A percentile compares a stretch with the other conserved stretches of the same genome.
phyloP scores from a whole-genome alignment of 1,140 invertebrate species.

The Drosophila pseudoananassae region DNA sequence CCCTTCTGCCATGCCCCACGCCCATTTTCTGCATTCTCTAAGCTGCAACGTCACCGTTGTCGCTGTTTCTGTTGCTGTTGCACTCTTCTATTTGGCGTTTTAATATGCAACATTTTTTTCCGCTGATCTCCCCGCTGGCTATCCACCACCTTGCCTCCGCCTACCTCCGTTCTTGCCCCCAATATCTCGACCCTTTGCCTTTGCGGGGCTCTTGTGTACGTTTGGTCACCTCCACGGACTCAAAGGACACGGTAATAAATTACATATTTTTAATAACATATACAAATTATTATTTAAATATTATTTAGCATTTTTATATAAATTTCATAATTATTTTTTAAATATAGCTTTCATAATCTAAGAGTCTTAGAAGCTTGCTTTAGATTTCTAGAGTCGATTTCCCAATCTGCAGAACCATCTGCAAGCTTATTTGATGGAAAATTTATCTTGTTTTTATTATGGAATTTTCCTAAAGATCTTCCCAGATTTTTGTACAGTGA shows the following conservation, averaged over 20 bases:
- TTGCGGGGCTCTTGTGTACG: slow-evolving; percentile 39
- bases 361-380: no score
- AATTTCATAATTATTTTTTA: no score
- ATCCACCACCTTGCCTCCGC: background rate
- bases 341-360: no score
- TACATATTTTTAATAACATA: background rate
- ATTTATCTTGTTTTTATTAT: background rate
- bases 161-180: background rate
- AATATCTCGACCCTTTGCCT: background rate
- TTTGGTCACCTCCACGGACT: slow-evolving; percentile 67
- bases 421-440: background rate
- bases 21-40: slow-evolving; percentile 58
- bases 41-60: slow-evolving; percentile 59
- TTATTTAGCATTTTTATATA: background rate
- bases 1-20: slow-evolving; percentile 22
- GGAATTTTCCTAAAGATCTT: background rate
- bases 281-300: background rate
- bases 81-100: slow-evolving; percentile 79
- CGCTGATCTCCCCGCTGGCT: slow-evolving; percentile 41
- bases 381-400: no score
- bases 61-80: slow-evolving; percentile 37
- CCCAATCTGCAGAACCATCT: no score
- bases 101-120: slow-evolving; percentile 77
- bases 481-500: slow-evolving; percentile 10
- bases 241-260: slow-evolving; percentile 2